Conservation (phyloP, 2,888 invertebrate species). For the Drosophila birchii region DNA sequence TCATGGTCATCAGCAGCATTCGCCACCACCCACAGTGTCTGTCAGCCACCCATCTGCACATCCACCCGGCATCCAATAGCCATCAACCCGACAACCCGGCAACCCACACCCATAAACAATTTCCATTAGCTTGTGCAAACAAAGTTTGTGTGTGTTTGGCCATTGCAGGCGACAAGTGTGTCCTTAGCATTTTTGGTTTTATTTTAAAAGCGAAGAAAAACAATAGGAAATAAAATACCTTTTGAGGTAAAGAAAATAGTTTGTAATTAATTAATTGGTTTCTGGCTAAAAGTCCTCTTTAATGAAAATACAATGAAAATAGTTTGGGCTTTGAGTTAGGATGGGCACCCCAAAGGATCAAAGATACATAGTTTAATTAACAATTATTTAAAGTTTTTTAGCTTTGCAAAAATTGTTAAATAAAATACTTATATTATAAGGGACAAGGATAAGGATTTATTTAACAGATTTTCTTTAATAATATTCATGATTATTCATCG, state of each 20-base stretch:
- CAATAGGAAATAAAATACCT: neutral
- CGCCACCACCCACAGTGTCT: conserved; percentile 39
- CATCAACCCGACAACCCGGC: conserved; percentile 19
- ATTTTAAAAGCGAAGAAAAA: neutral
- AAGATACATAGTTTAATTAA: neutral
- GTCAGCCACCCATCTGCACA: conserved; percentile 27
- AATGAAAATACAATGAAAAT: neutral
- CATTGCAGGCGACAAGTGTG: conserved; percentile 70
- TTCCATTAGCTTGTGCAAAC: conserved; percentile 83
- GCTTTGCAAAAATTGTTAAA: too few relatives aligned
- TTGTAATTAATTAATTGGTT: neutral
- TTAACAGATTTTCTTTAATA: neutral
- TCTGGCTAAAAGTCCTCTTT: neutral
- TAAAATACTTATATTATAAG: too few relatives aligned
- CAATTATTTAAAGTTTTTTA: neutral
- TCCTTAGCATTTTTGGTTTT: conserved; percentile 10
- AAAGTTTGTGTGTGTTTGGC: conserved; percentile 66
- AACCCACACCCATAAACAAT: conserved; percentile 65
- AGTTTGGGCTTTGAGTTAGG: neutral
- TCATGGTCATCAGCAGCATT: conserved; percentile 55
- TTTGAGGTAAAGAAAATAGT: neutral
- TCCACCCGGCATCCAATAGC: conserved; percentile 20
- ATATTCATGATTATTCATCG: neutral
- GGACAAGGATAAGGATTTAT: neutral
- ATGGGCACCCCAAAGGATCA: neutral